A percentile compares a stretch with the other conserved stretches of the same genome.
These are phyloP conservation scores for Callosobruchus maculatus DNA, from an alignment of 2,888 invertebrate genomes.

Conservation along the genomic window DNA sequence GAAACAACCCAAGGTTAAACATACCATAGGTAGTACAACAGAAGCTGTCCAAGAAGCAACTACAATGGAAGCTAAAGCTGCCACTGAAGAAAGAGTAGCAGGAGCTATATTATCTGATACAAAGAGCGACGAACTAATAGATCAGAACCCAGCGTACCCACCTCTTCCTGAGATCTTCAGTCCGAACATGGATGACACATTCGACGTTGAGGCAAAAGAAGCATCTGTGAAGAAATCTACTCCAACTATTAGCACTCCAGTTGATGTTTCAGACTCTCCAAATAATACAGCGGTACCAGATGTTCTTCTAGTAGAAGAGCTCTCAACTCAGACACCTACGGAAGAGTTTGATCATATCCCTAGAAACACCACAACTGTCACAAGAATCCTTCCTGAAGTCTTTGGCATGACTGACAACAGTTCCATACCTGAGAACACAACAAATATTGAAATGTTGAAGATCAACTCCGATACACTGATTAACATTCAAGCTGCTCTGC, in stretches of 20 bases:
- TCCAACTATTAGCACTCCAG: no score
- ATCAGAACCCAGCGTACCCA: conserved; percentile 54
- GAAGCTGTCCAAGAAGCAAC: conserved; percentile 6
- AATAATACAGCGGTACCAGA: background rate
- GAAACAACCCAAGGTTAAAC: conserved; percentile 14
- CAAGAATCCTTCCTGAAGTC: conserved; percentile 40
- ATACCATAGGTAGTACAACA: background rate
- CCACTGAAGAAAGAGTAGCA: conserved; percentile 5
- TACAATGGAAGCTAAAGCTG: conserved; percentile 5
- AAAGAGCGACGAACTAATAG: conserved; percentile 20
- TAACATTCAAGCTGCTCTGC: conserved; percentile 32
- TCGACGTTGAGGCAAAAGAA: conserved; percentile 23
- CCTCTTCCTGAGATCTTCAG: conserved; percentile 54
- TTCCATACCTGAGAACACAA: conserved; percentile 27
- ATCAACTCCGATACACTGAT: conserved; percentile 18
- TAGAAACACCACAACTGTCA: background rate
- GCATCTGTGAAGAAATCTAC: background rate
- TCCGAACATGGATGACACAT: conserved; percentile 28
- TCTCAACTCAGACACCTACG: no score
- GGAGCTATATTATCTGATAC: background rate
- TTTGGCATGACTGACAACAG: conserved; percentile 35
- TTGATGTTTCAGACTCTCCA: background rate
- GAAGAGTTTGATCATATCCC: no score
- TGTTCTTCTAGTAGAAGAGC: no score
- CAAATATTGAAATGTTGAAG: conserved; percentile 42